A percentile compares a stretch with the other conserved stretches of the same genome.
Conservation (phyloP, 2,797 vertebrate genomes). For the Manis pentadactyla region DNA sequence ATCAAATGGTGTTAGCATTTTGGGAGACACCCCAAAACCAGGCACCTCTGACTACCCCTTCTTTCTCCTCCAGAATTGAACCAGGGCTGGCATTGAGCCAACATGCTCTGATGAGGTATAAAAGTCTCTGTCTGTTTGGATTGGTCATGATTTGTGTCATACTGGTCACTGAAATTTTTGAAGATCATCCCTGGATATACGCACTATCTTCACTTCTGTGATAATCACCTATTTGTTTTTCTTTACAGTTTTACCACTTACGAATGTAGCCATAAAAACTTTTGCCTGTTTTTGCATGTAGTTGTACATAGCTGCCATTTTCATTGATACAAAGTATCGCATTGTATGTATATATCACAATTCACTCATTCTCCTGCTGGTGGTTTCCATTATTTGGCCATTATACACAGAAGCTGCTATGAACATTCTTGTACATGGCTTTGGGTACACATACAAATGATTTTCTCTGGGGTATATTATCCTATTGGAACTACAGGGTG, state of each 20-base stretch:
- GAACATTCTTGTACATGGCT: background rate
- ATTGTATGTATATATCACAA: background rate
- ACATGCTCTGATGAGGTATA: background rate
- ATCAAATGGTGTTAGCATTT: conserved; percentile 1
- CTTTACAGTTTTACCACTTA: conserved; percentile 34
- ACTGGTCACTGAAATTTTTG: background rate
- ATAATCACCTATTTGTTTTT: conserved; percentile 52
- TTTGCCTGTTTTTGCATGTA: background rate
- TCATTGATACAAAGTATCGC: conserved; percentile 22
- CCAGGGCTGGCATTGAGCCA: background rate
- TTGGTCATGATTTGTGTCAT: background rate
- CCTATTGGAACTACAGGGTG: background rate
- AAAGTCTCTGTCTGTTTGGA: background rate
- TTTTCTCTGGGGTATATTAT: conserved; percentile 42
- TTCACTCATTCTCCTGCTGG: conserved; percentile 7
- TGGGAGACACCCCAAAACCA: conserved; percentile 1
- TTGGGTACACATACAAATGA: conserved; percentile 15
- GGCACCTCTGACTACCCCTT: background rate
- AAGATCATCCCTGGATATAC: conserved; percentile 24
- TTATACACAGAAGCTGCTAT: conserved; percentile 39
- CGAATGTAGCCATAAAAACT: background rate
- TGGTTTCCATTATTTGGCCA: background rate
- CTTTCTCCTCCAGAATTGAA: conserved; percentile 15
- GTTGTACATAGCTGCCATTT: conserved; percentile 25
- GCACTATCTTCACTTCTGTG: conserved; percentile 20